A percentile compares a stretch with the other conserved stretches of the same genome.
phyloP scores from a whole-genome alignment of 2,113 vertebrate species.

The Xiphorhynchus elegans region DNA sequence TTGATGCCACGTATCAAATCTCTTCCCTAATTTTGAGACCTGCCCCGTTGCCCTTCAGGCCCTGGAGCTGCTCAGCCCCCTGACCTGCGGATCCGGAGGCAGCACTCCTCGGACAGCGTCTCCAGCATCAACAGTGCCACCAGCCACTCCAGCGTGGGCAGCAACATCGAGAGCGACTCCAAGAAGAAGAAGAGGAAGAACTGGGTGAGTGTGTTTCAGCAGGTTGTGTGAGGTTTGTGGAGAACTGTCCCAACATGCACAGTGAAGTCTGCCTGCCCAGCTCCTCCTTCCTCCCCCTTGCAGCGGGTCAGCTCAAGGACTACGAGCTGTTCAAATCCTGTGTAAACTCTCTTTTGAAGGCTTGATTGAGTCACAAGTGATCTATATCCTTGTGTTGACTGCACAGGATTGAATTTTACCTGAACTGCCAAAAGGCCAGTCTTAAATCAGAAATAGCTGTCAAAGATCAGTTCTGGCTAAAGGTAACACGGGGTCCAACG shows the following conservation, averaged over 20 bases:
- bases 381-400: neutral
- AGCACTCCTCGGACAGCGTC: conserved; percentile 96
- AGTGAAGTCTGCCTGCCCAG: neutral
- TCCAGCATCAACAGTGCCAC: conserved; percentile 96
- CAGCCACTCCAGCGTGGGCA: conserved; percentile 97
- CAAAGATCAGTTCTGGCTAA: neutral
- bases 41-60: conserved; percentile 4
- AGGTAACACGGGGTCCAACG: neutral
- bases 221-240: neutral
- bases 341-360: neutral
- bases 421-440: neutral
- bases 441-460: neutral
- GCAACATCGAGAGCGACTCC: conserved; percentile 91
- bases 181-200: conserved; percentile 99
- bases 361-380: neutral
- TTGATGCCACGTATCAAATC: neutral
- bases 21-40: neutral
- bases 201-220: conserved; percentile 82
- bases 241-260: neutral
- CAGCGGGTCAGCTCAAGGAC: neutral
- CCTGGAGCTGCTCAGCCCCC: conserved; percentile 75
- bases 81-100: conserved; percentile 92
- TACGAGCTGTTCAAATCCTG: neutral
- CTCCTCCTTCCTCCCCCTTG: neutral
- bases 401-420: neutral